Evolutionary conservation across 2,797 vertebrate species (phyloP).

Genomic region (Todus mexicanus): DNA sequence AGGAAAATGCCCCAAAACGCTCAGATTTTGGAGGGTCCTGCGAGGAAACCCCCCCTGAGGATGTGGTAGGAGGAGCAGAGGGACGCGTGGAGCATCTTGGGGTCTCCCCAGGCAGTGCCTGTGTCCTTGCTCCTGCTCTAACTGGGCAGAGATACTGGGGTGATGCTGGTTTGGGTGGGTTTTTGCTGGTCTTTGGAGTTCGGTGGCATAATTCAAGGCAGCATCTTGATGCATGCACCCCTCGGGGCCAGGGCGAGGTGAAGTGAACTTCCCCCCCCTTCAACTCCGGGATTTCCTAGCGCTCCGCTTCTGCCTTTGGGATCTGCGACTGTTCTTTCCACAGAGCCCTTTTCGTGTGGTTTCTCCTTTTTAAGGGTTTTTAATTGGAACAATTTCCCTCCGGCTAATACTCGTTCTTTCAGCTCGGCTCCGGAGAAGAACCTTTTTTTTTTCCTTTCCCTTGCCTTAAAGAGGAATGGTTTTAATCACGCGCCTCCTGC

Average conservation of each 20-base stretch:
- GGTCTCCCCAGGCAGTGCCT: background rate
- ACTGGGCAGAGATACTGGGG: background rate
- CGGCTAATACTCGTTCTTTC: background rate
- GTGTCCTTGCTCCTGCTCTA: fast-evolving
- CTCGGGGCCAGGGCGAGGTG: background rate
- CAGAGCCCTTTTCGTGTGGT: slow-evolving; percentile 19
- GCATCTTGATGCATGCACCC: background rate
- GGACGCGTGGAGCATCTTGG: no score
- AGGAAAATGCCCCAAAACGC: background rate
- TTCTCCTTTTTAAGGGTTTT: slow-evolving; percentile 21
- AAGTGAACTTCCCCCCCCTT: background rate
- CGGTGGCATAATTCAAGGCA: background rate
- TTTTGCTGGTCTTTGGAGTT: background rate
- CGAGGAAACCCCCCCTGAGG: background rate
- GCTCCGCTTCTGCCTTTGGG: background rate
- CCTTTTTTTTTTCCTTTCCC: background rate
- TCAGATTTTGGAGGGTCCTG: background rate
- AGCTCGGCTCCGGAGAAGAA: background rate
- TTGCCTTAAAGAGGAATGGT: background rate
- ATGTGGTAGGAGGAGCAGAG: background rate
- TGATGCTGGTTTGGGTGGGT: background rate
- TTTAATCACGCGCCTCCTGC: slow-evolving; percentile 3
- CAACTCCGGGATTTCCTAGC: slow-evolving; percentile 14
- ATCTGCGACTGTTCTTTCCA: background rate
- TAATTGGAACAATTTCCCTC: slow-evolving; percentile 23